phyloP scores from a whole-genome alignment of 1,140 invertebrate genomes.

The Proctacanthus coquilletti region DNA sequence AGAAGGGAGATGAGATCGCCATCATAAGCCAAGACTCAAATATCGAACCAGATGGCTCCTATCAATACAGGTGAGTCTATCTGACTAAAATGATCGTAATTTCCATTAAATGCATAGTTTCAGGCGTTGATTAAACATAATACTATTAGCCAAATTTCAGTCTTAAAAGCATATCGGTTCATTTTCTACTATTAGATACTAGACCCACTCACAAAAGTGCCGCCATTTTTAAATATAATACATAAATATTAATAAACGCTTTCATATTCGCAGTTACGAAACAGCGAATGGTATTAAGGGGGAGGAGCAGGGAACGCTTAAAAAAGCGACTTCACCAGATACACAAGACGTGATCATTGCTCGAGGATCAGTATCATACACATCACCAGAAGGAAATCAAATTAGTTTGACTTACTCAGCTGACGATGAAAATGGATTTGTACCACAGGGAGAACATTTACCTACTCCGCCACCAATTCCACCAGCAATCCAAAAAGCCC shows the following conservation, averaged over 20 bases:
- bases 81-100: slow-evolving; percentile 12
- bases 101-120: slow-evolving; percentile 12
- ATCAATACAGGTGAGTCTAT: slow-evolving; percentile 39
- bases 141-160: no score
- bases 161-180: no score
- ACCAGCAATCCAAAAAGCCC: slow-evolving; percentile 54
- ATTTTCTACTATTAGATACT: no score
- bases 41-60: slow-evolving; percentile 45
- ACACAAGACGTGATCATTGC: slow-evolving; percentile 44
- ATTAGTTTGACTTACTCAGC: slow-evolving; percentile 62
- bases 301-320: slow-evolving; percentile 45
- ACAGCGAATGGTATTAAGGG: slow-evolving; percentile 58
- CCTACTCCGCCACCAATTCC: slow-evolving; percentile 61
- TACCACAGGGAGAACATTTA: slow-evolving; percentile 49
- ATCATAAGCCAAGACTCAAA: slow-evolving; percentile 49
- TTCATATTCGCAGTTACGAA: slow-evolving; percentile 51
- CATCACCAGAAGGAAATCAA: slow-evolving; percentile 61
- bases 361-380: slow-evolving; percentile 62
- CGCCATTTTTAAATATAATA: no score
- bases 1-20: slow-evolving; percentile 35
- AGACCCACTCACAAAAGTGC: no score
- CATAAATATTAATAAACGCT: no score
- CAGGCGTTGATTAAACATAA: slow-evolving; percentile 1
- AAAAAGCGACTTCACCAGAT: slow-evolving; percentile 42
- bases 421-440: slow-evolving; percentile 61